phyloP scores from a whole-genome alignment of 2,888 invertebrate species.

The Protula sp. region DNA sequence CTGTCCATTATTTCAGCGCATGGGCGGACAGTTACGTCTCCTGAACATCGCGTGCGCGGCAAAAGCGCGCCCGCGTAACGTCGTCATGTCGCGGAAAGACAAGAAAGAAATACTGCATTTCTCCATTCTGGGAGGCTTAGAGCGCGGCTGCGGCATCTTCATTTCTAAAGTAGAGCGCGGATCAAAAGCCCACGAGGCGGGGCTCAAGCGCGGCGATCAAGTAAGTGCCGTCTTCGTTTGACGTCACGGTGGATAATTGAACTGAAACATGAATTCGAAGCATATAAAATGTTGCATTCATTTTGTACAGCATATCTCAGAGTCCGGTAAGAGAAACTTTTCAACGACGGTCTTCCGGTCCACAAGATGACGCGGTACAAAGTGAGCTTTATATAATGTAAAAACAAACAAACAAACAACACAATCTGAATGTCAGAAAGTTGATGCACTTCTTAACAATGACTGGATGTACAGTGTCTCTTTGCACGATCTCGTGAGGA shows the following conservation, averaged over 20 bases:
- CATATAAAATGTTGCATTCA: not conserved
- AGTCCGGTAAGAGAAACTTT: no score
- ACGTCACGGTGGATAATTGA: not conserved
- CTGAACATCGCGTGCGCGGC: slow-evolving; percentile 75
- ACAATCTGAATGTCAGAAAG: no score
- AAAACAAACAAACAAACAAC: no score
- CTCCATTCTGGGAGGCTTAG: slow-evolving; percentile 87
- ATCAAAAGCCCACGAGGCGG: slow-evolving; percentile 92
- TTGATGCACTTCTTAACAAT: no score
- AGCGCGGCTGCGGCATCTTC: slow-evolving; percentile 87
- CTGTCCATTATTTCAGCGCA: not conserved
- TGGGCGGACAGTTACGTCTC: slow-evolving; percentile 52
- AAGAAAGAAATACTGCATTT: slow-evolving; percentile 89
- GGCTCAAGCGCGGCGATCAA: slow-evolving; percentile 93
- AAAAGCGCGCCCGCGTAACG: slow-evolving; percentile 85
- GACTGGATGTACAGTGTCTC: no score
- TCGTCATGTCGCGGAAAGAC: slow-evolving; percentile 84
- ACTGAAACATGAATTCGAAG: not conserved
- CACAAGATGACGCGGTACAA: no score
- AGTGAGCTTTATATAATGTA: no score
- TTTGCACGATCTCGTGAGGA: no score
- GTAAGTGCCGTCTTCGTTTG: slow-evolving; percentile 32
- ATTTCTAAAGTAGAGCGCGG: slow-evolving; percentile 88
- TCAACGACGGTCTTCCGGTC: no score
- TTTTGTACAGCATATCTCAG: not conserved